phyloP scores from a whole-genome alignment of 2,797 vertebrate species.

The Paratrypauchen microcephalus region DNA sequence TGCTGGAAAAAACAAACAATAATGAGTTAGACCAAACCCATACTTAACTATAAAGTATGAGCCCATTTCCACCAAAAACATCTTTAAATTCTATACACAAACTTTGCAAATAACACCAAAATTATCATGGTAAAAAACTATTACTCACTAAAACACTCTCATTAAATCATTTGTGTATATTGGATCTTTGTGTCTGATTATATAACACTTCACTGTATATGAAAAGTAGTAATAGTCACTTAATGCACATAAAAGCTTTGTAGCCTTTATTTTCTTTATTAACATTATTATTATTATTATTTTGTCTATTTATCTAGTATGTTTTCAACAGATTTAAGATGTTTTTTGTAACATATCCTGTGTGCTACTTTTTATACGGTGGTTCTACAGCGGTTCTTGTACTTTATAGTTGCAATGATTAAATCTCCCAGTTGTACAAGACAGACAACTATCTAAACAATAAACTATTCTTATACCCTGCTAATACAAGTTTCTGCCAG shows the following conservation, averaged over 20 bases:
- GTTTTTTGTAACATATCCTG: too few relatives aligned
- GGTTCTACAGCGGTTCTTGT: not conserved
- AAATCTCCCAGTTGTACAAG: not conserved
- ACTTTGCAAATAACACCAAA: not conserved
- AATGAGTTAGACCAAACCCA: conserved; percentile 7
- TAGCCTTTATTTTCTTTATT: too few relatives aligned
- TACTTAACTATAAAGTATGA: not conserved
- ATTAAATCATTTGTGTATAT: too few relatives aligned
- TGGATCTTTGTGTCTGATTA: too few relatives aligned
- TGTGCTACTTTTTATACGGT: not conserved
- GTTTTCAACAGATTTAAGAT: too few relatives aligned
- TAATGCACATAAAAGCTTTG: too few relatives aligned
- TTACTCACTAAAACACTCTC: too few relatives aligned
- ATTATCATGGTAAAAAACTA: not conserved
- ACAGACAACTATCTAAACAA: not conserved
- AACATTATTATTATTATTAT: too few relatives aligned
- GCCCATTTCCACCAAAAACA: not conserved
- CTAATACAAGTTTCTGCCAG: not conserved
- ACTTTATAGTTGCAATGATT: not conserved
- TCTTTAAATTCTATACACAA: not conserved
- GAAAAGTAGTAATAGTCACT: too few relatives aligned
- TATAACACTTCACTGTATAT: too few relatives aligned
- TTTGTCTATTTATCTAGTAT: too few relatives aligned
- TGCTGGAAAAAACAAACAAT: conserved; percentile 51
- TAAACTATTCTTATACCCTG: not conserved